phyloP scores from a whole-genome alignment of 2,888 invertebrate genomes.

The Hyppa rectilinea region DNA sequence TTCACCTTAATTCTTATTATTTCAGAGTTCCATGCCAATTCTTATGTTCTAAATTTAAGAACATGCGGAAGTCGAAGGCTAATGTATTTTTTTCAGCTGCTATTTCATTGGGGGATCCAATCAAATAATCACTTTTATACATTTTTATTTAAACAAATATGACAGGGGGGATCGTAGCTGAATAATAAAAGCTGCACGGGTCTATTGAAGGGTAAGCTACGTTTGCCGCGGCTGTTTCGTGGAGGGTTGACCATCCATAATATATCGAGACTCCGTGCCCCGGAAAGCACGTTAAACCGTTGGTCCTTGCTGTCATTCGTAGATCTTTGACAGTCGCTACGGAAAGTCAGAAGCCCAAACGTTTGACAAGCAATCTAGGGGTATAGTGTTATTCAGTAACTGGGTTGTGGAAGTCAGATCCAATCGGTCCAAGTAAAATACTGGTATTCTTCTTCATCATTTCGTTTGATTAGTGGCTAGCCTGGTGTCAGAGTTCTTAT shows the following conservation, averaged over 20 bases:
- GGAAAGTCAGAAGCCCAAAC: background rate
- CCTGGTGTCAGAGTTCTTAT: too few relatives aligned
- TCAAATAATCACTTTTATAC: too few relatives aligned
- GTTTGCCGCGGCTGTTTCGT: background rate
- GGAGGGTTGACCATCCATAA: background rate
- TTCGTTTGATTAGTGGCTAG: too few relatives aligned
- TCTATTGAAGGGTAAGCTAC: background rate
- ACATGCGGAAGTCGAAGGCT: background rate
- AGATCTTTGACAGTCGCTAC: background rate
- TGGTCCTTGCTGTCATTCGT: background rate
- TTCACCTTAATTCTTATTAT: slow-evolving; percentile 30
- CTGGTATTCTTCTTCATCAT: background rate
- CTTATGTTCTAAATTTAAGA: slow-evolving; percentile 4
- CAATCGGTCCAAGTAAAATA: background rate
- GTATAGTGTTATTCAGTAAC: background rate
- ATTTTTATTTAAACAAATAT: too few relatives aligned
- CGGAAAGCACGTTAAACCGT: background rate
- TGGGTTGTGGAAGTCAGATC: background rate
- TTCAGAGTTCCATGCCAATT: slow-evolving; percentile 4
- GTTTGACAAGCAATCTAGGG: background rate
- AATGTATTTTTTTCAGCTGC: background rate
- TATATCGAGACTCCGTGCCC: background rate
- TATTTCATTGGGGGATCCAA: too few relatives aligned
- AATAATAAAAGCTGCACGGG: background rate
- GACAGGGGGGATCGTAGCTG: background rate